Evolutionary conservation across 2,888 invertebrate genomes (phyloP).

Genomic region (Polyommatus icarus): DNA sequence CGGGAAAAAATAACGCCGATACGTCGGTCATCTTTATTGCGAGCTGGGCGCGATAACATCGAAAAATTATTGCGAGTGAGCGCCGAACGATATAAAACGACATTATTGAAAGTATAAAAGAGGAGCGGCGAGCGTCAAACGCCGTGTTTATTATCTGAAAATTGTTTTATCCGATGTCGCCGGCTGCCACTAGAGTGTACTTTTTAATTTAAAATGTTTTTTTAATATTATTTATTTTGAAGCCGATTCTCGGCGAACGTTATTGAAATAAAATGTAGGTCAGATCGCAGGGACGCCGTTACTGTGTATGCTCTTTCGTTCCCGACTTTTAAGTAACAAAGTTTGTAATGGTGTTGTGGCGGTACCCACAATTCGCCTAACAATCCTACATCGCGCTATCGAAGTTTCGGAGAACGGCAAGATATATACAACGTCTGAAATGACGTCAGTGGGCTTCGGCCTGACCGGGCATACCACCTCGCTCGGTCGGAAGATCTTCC

Average conservation of each 20-base stretch:
- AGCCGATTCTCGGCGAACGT: background rate
- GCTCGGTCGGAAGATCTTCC: too few species aligned
- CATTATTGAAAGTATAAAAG: conserved; percentile 5
- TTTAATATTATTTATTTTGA: background rate
- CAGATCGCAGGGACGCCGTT: background rate
- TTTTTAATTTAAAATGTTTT: background rate
- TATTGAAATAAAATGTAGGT: background rate
- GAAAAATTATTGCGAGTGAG: background rate
- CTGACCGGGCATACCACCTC: too few species aligned
- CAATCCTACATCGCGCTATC: too few species aligned
- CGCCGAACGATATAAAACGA: background rate
- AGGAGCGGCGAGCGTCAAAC: background rate
- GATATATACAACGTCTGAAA: too few species aligned
- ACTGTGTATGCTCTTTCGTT: background rate
- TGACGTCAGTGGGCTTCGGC: too few species aligned
- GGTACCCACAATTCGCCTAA: too few species aligned
- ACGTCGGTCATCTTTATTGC: conserved; percentile 10
- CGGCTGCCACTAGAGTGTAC: background rate
- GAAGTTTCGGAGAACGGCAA: too few species aligned
- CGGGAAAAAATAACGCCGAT: background rate
- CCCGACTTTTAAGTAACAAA: background rate
- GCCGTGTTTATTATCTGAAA: conserved; percentile 5
- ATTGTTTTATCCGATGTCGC: background rate
- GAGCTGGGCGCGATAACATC: background rate
- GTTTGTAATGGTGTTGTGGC: background rate